phyloP scores from a whole-genome alignment of 2,113 vertebrate species.

The Trachemys scripta region DNA sequence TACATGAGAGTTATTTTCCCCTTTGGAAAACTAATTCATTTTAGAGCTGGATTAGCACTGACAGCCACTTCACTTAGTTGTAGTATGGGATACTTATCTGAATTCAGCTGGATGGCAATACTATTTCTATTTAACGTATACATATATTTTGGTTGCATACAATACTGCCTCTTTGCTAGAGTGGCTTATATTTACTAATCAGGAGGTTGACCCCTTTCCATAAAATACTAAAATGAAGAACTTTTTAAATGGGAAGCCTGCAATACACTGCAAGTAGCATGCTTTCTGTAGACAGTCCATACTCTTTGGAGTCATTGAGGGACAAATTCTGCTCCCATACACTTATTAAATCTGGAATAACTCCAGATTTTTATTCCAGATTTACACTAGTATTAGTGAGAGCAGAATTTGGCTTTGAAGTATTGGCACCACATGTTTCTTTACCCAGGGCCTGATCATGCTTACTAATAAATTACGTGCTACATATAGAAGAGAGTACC shows the following conservation, averaged over 20 bases:
- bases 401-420: background rate
- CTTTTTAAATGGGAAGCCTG: background rate
- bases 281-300: background rate
- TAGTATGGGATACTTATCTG: background rate
- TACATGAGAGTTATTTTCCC: background rate
- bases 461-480: background rate
- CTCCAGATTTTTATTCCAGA: background rate
- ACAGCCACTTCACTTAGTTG: background rate
- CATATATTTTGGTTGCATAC: background rate
- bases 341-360: background rate
- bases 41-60: background rate
- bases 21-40: background rate
- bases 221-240: fast-evolving
- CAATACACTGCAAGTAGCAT: background rate
- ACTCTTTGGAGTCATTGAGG: background rate
- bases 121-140: background rate
- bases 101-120: background rate
- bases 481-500: background rate
- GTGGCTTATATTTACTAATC: fast-evolving
- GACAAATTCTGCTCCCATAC: background rate
- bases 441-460: background rate
- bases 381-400: background rate
- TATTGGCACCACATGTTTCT: background rate
- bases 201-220: background rate
- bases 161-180: background rate